Evolutionary conservation across 2,797 vertebrate species (phyloP).

Genomic region (Peromyscus eremicus): DNA sequence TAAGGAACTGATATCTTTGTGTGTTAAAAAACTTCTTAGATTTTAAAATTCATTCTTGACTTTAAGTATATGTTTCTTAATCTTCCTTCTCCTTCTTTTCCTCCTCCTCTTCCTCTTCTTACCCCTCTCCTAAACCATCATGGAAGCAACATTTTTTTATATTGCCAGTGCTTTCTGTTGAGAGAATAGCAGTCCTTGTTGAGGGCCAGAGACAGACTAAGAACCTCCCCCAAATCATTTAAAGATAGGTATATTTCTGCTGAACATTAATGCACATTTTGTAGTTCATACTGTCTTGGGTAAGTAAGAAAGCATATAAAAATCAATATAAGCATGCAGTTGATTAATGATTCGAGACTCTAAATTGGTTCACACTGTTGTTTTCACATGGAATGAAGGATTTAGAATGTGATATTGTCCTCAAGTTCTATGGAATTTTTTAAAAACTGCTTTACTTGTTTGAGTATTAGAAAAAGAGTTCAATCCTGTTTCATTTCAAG

Average conservation of each 20-base stretch:
- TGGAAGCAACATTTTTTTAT: not conserved
- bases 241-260: not conserved
- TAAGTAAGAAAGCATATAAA: not conserved
- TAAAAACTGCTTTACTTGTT: not conserved
- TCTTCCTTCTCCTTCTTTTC: not conserved
- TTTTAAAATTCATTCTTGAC: not conserved
- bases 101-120: not conserved
- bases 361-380: slow-evolving; percentile 1
- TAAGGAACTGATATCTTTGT: not conserved
- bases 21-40: not conserved
- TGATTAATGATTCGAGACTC: not conserved
- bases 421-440: not conserved
- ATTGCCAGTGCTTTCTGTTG: not conserved
- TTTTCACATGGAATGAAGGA: not conserved
- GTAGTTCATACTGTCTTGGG: not conserved
- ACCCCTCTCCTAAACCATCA: not conserved
- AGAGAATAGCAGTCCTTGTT: not conserved
- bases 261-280: not conserved
- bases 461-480: not conserved
- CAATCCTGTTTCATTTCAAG: not conserved
- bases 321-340: not conserved
- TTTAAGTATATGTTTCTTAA: not conserved
- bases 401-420: not conserved
- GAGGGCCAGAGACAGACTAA: not conserved
- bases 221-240: not conserved